Evolutionary conservation across 1,140 invertebrate species (phyloP).

Genomic region (Heliothis virescens): DNA sequence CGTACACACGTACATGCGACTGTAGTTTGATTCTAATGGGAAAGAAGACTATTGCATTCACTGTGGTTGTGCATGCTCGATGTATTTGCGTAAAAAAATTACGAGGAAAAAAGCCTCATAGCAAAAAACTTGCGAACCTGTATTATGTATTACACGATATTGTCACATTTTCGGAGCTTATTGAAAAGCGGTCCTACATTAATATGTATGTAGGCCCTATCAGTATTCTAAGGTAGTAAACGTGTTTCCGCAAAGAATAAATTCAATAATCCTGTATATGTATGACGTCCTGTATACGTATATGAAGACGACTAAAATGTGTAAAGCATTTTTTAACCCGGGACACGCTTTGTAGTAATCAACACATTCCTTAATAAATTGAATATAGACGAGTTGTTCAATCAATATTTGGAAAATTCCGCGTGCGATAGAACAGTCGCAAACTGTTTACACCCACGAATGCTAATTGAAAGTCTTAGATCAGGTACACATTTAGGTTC

Average conservation of each 20-base stretch:
- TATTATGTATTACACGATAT: too few species aligned
- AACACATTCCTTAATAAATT: not conserved
- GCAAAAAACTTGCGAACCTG: not conserved
- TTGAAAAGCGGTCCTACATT: not conserved
- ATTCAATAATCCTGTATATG: constrained; percentile 24
- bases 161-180: too few species aligned
- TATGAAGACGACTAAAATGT: constrained; percentile 12
- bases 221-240: constrained; percentile 16
- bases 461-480: not conserved
- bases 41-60: not conserved
- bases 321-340: constrained; percentile 1
- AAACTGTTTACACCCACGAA: not conserved
- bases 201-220: not conserved
- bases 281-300: too few species aligned
- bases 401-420: not conserved
- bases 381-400: not conserved
- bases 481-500: not conserved
- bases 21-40: not conserved
- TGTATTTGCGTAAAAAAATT: not conserved
- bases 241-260: constrained; percentile 17
- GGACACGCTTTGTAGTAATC: not conserved
- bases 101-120: not conserved
- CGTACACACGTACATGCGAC: constrained; percentile 3
- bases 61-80: not conserved
- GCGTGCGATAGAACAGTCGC: not conserved